Conservation (phyloP, 2,888 invertebrate genomes). For the Agrochola macilenta region DNA sequence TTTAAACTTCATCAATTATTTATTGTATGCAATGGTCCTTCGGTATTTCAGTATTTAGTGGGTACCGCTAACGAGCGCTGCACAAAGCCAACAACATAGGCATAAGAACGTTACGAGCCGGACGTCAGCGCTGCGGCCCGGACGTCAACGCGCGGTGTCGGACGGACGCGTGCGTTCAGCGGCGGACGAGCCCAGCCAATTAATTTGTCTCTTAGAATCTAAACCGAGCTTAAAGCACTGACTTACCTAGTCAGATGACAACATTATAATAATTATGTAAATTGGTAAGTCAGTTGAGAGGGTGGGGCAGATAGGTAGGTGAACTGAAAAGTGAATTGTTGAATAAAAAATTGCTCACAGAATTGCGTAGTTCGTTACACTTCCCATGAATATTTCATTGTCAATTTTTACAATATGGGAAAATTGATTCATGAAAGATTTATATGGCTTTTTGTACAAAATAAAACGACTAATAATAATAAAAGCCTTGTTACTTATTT, state of each 20-base stretch:
- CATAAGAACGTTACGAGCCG: slow-evolving; percentile 28
- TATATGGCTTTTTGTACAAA: slow-evolving; percentile 13
- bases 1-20: slow-evolving; percentile 1
- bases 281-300: not conserved
- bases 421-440: slow-evolving; percentile 42
- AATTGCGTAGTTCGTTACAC: slow-evolving; percentile 51
- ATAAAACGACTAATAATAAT: slow-evolving; percentile 8
- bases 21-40: slow-evolving; percentile 8
- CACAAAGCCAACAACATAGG: slow-evolving; percentile 44
- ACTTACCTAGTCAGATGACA: not conserved
- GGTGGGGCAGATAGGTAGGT: not conserved
- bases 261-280: not conserved
- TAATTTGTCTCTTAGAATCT: not conserved
- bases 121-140: slow-evolving; percentile 24
- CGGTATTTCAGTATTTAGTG: not conserved
- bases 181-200: not conserved
- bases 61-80: slow-evolving; percentile 49
- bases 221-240: not conserved
- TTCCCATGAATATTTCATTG: slow-evolving; percentile 51
- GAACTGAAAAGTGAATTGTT: not conserved
- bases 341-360: slow-evolving; percentile 5
- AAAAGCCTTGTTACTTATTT: slow-evolving; percentile 6
- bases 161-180: not conserved
- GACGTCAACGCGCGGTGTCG: not conserved
- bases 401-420: slow-evolving; percentile 26